Percentiles rank a stretch among this genome's conserved stretches.
These are phyloP conservation scores for Pangasius mekongensis DNA, from an alignment of 2,797 vertebrate species.

Conservation along the genomic window DNA sequence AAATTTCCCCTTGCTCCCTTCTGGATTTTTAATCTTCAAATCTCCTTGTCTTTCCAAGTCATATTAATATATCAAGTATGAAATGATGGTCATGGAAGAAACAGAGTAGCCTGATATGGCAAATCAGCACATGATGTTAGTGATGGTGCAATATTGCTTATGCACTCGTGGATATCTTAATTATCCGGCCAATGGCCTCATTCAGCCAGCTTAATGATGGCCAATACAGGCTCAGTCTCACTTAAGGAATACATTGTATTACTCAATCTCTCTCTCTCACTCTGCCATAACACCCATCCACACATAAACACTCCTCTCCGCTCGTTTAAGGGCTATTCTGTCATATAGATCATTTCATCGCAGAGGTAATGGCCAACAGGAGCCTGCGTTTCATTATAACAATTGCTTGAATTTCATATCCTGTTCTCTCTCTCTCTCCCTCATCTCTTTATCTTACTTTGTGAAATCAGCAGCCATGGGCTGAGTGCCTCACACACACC, in stretches of 20 bases:
- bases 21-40: slow-evolving; percentile 24
- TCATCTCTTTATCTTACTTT: slow-evolving; percentile 64
- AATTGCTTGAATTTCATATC: slow-evolving; percentile 77
- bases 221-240: slow-evolving; percentile 77
- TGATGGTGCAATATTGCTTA: slow-evolving; percentile 78
- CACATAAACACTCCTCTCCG: slow-evolving; percentile 70
- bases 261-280: slow-evolving; percentile 72
- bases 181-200: slow-evolving; percentile 76
- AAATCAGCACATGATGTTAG: slow-evolving; percentile 73
- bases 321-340: slow-evolving; percentile 65
- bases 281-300: slow-evolving; percentile 66
- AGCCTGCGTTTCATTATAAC: slow-evolving; percentile 74
- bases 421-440: slow-evolving; percentile 19
- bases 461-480: slow-evolving; percentile 65
- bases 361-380: slow-evolving; percentile 73
- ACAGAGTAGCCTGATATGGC: slow-evolving; percentile 65
- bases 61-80: slow-evolving; percentile 75
- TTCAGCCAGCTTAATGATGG: slow-evolving; percentile 77
- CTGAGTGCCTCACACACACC: slow-evolving; percentile 68
- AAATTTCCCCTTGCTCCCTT: background rate
- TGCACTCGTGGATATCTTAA: slow-evolving; percentile 81
- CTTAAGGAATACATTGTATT: slow-evolving; percentile 81
- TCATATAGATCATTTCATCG: slow-evolving; percentile 76
- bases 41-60: slow-evolving; percentile 70
- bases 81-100: slow-evolving; percentile 67